These are phyloP conservation scores for Rhopilema esculentum DNA, from an alignment of 30 jellyfish, hydroid and myxozoan species.

Conservation along the genomic window DNA sequence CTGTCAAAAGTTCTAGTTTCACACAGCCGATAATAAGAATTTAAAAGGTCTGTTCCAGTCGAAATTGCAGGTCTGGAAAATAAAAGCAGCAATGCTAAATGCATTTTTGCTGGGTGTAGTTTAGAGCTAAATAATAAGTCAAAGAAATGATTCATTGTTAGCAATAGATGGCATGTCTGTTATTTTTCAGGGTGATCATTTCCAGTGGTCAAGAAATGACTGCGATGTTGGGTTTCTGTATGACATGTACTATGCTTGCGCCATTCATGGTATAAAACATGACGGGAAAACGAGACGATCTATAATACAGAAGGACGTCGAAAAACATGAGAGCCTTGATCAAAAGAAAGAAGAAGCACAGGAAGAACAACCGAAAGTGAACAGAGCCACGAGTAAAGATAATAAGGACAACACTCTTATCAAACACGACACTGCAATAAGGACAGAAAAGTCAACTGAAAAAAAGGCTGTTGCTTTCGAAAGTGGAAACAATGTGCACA, in stretches of 20 bases:
- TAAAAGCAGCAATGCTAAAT: too few species aligned
- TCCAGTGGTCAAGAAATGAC: conserved; percentile 63
- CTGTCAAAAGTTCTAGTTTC: too few species aligned
- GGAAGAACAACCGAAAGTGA: background rate
- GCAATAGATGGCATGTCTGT: too few species aligned
- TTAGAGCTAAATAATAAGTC: too few species aligned
- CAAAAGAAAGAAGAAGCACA: background rate
- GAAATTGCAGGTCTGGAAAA: too few species aligned
- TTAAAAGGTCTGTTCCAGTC: too few species aligned
- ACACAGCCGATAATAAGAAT: too few species aligned
- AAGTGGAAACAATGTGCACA: background rate
- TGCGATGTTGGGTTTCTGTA: conserved; percentile 66
- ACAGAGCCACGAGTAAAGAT: background rate
- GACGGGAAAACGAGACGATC: background rate
- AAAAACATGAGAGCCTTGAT: background rate
- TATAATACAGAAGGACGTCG: background rate
- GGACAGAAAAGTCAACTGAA: background rate
- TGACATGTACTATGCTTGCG: conserved; percentile 68
- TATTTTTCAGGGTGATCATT: conserved; percentile 29
- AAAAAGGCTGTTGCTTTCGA: background rate
- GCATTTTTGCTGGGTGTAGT: too few species aligned
- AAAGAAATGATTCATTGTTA: too few species aligned
- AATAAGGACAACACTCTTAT: background rate
- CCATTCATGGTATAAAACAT: conserved; percentile 30
- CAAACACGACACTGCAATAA: background rate